Base-by-base conservation (phyloP, 2,888 invertebrate genomes). In the Drosophila koepferae region DNA sequence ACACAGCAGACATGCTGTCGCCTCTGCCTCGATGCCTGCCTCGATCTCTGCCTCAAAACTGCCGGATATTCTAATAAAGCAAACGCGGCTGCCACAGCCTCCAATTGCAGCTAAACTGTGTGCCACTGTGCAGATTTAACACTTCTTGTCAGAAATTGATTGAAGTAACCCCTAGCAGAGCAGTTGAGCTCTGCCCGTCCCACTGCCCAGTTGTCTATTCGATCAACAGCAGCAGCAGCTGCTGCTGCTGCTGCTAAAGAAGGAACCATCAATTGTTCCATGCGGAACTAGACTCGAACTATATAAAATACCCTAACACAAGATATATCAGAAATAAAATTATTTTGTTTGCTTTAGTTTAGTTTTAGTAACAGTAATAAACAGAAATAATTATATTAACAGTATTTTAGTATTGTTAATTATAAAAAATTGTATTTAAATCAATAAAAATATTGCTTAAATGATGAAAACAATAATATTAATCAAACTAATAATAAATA, bases 121-220 rank as follows among this genome's bases (percentile, higher is more conserved):
- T 60, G 69, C 64, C 62, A 56, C 68, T 62, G 60, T 90, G 91
- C 91, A 91, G 91, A 91, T 91, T 91, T 91, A 91, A 91, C 91
- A 91, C 91, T 91, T 91, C 91, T 91, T 91, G 91, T 91, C 91
- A 91, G 90, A 90, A 90, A 90, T 91, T 91, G 90, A 91, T 91
- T 90, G 90, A 86, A 89, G 86, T 79, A 83, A 78, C 85, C 86
- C 86, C 85, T 77, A 85, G 86, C 74, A 78, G 81, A 82, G 75
- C 73, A 83, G 77, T 80, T 82, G 78, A 85, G 73, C 69, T 23
- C 49, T 3, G 34, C 9, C 44, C 10, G 63, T 36, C 36, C 46
- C 28, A 16, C 36, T 9, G 53, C 23, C 38, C 9, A 38, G 10
- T 28, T n/a, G 55, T 55, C 55, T 41, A 18, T 16, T 40, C 54